Evolutionary conservation across 2,888 invertebrate species (phyloP).

Genomic region (Tillus elongatus): DNA sequence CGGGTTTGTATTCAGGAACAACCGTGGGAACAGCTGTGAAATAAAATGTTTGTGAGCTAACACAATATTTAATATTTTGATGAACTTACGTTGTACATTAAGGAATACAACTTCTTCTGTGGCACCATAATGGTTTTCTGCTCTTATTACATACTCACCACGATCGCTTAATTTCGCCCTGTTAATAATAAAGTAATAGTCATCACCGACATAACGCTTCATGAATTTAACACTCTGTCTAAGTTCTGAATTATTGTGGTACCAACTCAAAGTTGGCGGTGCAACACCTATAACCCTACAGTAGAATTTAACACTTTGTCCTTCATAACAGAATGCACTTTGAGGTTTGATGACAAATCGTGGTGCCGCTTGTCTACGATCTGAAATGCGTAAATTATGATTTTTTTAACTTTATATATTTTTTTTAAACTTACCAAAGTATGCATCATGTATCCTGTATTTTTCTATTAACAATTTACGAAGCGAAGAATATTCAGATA

Average conservation of each 20-base stretch:
- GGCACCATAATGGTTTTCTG: constrained; percentile 93
- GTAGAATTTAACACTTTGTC: constrained; percentile 94
- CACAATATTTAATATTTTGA: background rate
- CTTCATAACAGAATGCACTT: constrained; percentile 93
- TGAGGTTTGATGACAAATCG: constrained; percentile 95
- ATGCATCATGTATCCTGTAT: constrained; percentile 92
- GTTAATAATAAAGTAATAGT: constrained; percentile 96
- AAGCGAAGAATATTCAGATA: constrained; percentile 95
- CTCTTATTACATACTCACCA: constrained; percentile 94
- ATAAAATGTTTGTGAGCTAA: constrained; percentile 8
- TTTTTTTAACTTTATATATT: constrained; percentile 5
- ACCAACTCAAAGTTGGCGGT: constrained; percentile 93
- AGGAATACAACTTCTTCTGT: constrained; percentile 94
- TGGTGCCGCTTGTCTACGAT: constrained; percentile 95
- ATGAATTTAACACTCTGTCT: constrained; percentile 97
- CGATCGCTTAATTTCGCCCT: constrained; percentile 90
- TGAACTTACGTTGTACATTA: constrained; percentile 80
- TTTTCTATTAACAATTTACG: constrained; percentile 92
- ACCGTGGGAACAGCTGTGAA: constrained; percentile 64
- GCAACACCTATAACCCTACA: constrained; percentile 94
- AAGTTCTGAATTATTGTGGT: constrained; percentile 83
- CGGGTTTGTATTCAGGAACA: constrained; percentile 56
- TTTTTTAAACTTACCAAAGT: constrained; percentile 61
- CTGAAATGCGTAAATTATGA: constrained; percentile 43
- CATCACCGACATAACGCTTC: constrained; percentile 94